Evolutionary conservation across 2,888 invertebrate genomes (phyloP), one percentile per base, ranked within the genome.

Genomic region (Eupeodes latifasciatus): DNA sequence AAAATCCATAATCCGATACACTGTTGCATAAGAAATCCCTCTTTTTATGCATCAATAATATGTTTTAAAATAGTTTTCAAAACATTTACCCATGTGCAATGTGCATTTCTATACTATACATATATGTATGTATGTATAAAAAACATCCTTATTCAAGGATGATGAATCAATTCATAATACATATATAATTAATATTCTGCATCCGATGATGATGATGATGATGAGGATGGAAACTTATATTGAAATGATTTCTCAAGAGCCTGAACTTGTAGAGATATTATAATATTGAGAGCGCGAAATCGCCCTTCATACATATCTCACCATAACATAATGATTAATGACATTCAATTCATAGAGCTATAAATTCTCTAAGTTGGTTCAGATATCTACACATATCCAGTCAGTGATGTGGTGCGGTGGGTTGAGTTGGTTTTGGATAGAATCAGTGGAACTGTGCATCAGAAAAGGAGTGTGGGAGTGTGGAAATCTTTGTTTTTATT

Each of bases 261-360:
- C 67, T 67, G 19, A 78, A 55, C 69, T 44, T 62, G 51, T 14
- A 53, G 36, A 40, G 44, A 34, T 34, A 47, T 2, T 5, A 11
- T 14, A 4, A 19, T 34, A 27, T 6, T 40, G n/a, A 0, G 10
- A 16, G 72, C 55, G 14, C 34, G 34, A 14, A 11, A 59, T 27
- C 55, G 66, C 36, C 66, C 66, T 74, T 66, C 80, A 80, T 69
- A 57, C 64, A 55, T 79, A 69, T 53, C 59, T 69, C 34, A 27
- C 36, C 53, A 55, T 40, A 78, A 87, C 53, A 55, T 40, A 78
- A 87, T 83, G 87, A 88, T 84, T 88, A 88, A 88, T 88, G 87
- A 62, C 87, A 69, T 85, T 81, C 87, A 81, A 85, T 85, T 80
- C 80, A 85, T 85, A 81, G 74, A 85, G 64, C 87, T 88, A 88